phyloP scores from a whole-genome alignment of 2,113 vertebrate species.

The Seriola aureovittata region DNA sequence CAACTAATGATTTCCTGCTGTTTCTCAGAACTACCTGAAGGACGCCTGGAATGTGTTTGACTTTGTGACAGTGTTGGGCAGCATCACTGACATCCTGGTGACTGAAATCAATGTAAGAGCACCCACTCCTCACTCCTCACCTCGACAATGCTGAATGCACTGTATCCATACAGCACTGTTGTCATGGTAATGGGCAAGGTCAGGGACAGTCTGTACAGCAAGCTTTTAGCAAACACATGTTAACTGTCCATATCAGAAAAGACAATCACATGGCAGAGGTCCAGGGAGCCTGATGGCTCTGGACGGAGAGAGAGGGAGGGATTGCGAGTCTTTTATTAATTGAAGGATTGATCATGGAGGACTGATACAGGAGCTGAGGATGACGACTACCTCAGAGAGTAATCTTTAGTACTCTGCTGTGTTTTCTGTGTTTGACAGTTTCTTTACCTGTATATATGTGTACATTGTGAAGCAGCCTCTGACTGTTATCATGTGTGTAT shows the following conservation, averaged over 20 bases:
- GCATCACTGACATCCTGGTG: slow-evolving; percentile 99
- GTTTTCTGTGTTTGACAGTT: too few relatives aligned
- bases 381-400: not conserved
- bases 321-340: not conserved
- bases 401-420: not conserved
- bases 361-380: not conserved
- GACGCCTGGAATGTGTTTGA: slow-evolving; percentile 99
- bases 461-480: slow-evolving; percentile 17
- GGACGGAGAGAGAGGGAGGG: not conserved
- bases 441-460: not conserved
- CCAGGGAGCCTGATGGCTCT: slow-evolving; percentile 9
- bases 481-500: slow-evolving; percentile 21
- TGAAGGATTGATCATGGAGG: slow-evolving; percentile 20
- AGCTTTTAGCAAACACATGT: slow-evolving; percentile 25
- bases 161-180: not conserved
- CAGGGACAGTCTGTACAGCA: not conserved
- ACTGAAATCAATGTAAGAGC: slow-evolving; percentile 96
- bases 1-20: not conserved
- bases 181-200: slow-evolving; percentile 3
- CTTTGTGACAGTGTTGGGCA: slow-evolving; percentile 98
- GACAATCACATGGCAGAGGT: slow-evolving; percentile 3
- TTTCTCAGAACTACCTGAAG: slow-evolving; percentile 92
- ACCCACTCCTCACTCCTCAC: not conserved
- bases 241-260: slow-evolving; percentile 24
- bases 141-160: not conserved